These are phyloP conservation scores for Aquatica leii DNA, from an alignment of 2,888 invertebrate species.

Conservation along the genomic window DNA sequence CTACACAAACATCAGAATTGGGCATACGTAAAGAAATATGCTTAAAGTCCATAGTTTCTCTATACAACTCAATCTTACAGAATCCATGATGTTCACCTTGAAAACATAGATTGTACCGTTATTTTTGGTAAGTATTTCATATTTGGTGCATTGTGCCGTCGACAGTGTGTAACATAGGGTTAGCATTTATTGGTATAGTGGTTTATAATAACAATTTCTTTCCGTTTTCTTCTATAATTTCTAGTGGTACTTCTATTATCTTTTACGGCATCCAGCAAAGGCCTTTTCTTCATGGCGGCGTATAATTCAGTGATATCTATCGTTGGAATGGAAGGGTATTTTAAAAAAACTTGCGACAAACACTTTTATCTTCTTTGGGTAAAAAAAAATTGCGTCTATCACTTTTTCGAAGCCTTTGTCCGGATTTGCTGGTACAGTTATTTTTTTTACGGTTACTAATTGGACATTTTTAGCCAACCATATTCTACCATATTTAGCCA, in stretches of 20 bases:
- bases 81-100: constrained; percentile 8
- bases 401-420: no score
- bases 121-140: no score
- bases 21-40: neutral
- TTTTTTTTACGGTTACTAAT: neutral
- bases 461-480: neutral
- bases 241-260: neutral
- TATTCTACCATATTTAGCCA: neutral
- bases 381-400: neutral
- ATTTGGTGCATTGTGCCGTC: no score
- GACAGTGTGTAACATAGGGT: no score
- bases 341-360: constrained; percentile 26
- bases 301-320: constrained; percentile 31
- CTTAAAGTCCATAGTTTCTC: constrained; percentile 1
- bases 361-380: constrained; percentile 2
- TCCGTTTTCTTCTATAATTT: neutral
- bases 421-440: neutral
- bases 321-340: constrained; percentile 30
- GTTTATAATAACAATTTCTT: neutral
- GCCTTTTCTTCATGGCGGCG: neutral
- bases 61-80: constrained; percentile 10
- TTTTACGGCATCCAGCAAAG: neutral
- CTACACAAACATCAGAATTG: constrained; percentile 12
- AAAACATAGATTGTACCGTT: constrained; percentile 8
- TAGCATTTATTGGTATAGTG: no score